These are phyloP conservation scores for Synergus japonicus DNA, from an alignment of 2,888 invertebrate genomes.

Conservation along the genomic window DNA sequence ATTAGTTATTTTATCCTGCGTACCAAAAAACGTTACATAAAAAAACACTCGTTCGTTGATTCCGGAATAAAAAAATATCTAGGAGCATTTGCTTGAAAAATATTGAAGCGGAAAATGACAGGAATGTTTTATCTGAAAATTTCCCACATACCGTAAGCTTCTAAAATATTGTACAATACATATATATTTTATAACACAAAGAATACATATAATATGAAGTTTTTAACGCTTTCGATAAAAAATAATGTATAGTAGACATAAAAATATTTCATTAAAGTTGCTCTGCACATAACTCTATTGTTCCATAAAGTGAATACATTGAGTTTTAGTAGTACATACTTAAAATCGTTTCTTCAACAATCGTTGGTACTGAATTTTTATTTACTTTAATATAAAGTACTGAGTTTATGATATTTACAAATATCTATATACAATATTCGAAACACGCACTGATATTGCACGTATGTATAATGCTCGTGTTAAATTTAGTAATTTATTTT, in stretches of 20 bases:
- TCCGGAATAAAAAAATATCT: background rate
- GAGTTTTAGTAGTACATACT: background rate
- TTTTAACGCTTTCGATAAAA: background rate
- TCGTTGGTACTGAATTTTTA: background rate
- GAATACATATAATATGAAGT: background rate
- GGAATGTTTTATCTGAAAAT: background rate
- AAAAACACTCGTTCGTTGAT: background rate
- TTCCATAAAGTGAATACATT: background rate
- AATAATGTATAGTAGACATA: background rate
- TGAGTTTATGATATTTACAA: too few relatives aligned
- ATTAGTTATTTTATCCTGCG: background rate
- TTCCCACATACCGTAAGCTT: background rate
- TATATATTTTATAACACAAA: background rate
- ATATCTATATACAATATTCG: too few relatives aligned
- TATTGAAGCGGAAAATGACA: background rate
- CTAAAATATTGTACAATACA: background rate
- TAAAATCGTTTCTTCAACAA: too few relatives aligned
- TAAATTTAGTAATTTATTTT: background rate
- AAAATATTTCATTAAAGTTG: background rate
- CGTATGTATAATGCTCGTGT: background rate
- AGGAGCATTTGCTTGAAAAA: background rate
- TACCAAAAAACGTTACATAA: background rate
- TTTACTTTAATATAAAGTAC: background rate
- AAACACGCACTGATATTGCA: too few relatives aligned
- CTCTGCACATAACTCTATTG: background rate